Percentiles rank a stretch among this genome's conserved stretches.
These are phyloP conservation scores for Adelphocoris suturalis DNA, from an alignment of 2,888 invertebrate species.

Conservation along the genomic window DNA sequence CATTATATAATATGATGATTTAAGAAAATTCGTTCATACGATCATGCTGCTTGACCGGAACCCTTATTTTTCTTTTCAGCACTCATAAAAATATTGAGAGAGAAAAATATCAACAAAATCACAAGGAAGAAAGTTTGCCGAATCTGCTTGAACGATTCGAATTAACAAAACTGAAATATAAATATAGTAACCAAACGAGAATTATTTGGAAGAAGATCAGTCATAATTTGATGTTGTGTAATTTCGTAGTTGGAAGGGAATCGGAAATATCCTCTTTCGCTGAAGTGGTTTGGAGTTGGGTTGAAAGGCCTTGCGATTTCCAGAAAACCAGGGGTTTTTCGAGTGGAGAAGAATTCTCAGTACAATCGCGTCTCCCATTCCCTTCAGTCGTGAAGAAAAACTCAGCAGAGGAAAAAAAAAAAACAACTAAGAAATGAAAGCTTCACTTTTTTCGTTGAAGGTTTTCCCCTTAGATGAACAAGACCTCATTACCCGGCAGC, in stretches of 20 bases:
- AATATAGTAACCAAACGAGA: too few species aligned
- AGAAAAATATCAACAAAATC: too few species aligned
- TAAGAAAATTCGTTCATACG: too few species aligned
- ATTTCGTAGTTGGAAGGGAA: neutral
- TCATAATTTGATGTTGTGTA: too few species aligned
- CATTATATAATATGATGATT: too few species aligned
- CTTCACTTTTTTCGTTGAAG: constrained; percentile 42
- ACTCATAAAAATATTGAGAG: too few species aligned
- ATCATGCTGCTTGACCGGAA: too few species aligned
- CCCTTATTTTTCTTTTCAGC: too few species aligned
- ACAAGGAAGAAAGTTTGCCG: too few species aligned
- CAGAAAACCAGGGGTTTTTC: neutral
- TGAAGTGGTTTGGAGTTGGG: neutral
- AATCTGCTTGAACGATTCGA: too few species aligned
- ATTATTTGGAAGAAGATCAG: too few species aligned
- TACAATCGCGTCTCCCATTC: constrained; percentile 2
- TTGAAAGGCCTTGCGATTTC: neutral
- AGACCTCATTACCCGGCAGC: constrained; percentile 55
- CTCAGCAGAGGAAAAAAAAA: neutral
- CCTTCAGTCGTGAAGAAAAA: neutral
- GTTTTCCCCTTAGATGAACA: constrained; percentile 59
- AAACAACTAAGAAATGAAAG: constrained; percentile 52
- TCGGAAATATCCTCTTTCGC: neutral
- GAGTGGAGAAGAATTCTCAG: neutral
- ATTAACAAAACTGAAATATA: too few species aligned